These are phyloP conservation scores for Indicator indicator DNA, from an alignment of 2,113 vertebrate genomes.

Conservation along the genomic window DNA sequence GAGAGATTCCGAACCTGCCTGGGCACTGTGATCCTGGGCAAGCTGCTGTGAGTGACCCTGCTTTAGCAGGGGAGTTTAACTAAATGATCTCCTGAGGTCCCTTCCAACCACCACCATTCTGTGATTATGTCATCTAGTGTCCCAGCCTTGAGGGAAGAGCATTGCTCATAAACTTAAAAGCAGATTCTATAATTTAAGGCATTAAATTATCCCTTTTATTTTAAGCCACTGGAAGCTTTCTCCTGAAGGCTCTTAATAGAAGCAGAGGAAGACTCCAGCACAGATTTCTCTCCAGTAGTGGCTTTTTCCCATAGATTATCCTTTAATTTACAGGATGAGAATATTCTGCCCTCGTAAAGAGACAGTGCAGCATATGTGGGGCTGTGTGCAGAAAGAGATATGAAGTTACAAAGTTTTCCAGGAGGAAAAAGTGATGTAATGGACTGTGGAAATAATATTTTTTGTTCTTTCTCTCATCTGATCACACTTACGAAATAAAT, in stretches of 20 bases:
- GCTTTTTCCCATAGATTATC: slow-evolving; percentile 18
- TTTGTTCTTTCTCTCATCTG: background rate
- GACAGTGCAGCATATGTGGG: background rate
- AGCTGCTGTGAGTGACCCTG: too few species aligned
- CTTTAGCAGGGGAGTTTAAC: too few species aligned
- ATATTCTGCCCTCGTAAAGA: background rate
- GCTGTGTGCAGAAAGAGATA: background rate
- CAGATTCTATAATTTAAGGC: background rate
- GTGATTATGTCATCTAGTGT: too few species aligned
- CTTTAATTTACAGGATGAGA: background rate
- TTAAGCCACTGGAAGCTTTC: background rate
- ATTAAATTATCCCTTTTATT: background rate
- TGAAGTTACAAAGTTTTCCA: background rate
- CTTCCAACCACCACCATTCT: too few species aligned
- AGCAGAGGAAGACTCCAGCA: slow-evolving; percentile 1
- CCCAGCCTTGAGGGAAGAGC: too few species aligned
- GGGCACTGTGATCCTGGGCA: too few species aligned
- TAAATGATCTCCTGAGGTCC: too few species aligned
- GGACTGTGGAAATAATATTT: slow-evolving; percentile 23
- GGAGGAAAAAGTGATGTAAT: slow-evolving; percentile 63
- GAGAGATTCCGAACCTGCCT: too few species aligned
- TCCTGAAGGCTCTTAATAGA: background rate
- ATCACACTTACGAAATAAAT: slow-evolving; percentile 20
- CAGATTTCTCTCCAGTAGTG: background rate
- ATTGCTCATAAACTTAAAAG: too few species aligned